Evolutionary conservation across 2,888 invertebrate species (phyloP).

Genomic region (Pocota personata): DNA sequence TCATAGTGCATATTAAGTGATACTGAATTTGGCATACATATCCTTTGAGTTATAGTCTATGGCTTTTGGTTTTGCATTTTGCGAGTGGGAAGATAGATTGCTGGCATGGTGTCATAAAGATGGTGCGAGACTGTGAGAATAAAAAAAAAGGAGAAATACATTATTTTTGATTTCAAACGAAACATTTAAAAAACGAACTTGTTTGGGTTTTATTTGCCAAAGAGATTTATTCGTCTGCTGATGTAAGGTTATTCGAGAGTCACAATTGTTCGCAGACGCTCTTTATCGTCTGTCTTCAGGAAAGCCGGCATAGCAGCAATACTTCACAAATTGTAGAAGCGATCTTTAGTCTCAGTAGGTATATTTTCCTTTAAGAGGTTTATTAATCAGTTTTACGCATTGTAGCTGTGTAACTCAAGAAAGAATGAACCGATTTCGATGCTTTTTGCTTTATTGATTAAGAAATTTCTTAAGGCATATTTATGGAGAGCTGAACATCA

Average conservation of each 20-base stretch:
- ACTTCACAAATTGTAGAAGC: too few relatives aligned
- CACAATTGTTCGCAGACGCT: too few relatives aligned
- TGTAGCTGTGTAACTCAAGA: too few relatives aligned
- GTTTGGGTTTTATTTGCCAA: background rate
- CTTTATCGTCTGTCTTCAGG: too few relatives aligned
- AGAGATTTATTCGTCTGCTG: constrained; percentile 1
- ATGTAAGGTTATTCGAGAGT: background rate
- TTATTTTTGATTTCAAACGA: background rate
- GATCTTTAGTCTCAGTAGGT: too few relatives aligned
- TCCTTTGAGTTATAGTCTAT: constrained; percentile 62
- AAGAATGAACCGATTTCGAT: too few relatives aligned
- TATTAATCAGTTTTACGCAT: too few relatives aligned
- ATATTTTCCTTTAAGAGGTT: too few relatives aligned
- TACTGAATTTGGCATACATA: constrained; percentile 62
- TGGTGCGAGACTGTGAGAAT: constrained; percentile 10
- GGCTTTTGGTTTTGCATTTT: constrained; percentile 32
- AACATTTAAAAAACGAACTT: background rate
- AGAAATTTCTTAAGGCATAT: too few relatives aligned
- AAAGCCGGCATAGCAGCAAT: too few relatives aligned
- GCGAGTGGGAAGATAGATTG: constrained; percentile 54
- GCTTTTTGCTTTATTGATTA: too few relatives aligned
- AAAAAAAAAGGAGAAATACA: background rate
- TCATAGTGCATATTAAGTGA: constrained; percentile 66
- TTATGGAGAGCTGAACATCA: too few relatives aligned
- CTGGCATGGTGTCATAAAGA: constrained; percentile 49